Conservation (phyloP, 2,888 invertebrate genomes). For the Ophraella communa region DNA sequence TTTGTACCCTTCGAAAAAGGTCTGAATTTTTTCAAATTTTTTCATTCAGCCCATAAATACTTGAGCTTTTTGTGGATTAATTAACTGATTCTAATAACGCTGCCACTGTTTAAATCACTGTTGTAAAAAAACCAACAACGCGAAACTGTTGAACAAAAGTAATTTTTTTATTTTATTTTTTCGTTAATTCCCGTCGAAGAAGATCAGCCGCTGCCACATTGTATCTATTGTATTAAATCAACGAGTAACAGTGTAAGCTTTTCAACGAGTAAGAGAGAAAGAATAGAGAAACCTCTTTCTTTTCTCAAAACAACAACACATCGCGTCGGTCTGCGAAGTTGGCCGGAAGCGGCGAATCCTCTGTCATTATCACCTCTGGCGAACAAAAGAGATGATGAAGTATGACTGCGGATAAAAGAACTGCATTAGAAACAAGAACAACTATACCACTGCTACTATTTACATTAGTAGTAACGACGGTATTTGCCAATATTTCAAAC, state of each 20-base stretch:
- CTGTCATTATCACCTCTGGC: conserved; percentile 59
- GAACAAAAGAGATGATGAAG: conserved; percentile 58
- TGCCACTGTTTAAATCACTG: conserved; percentile 23
- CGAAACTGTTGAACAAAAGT: conserved; percentile 54
- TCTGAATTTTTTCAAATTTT: too few relatives aligned
- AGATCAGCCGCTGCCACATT: conserved; percentile 51
- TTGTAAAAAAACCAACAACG: too few relatives aligned
- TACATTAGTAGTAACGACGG: conserved; percentile 13
- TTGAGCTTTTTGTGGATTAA: too few relatives aligned
- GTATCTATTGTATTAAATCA: conserved; percentile 59
- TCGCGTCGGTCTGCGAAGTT: conserved; percentile 55
- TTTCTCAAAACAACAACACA: conserved; percentile 49
- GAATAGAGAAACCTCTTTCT: conserved; percentile 39
- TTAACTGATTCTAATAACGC: too few relatives aligned
- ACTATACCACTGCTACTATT: conserved; percentile 9
- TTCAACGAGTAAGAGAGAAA: too few relatives aligned
- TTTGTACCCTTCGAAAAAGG: too few relatives aligned
- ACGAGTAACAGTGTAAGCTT: conserved; percentile 46
- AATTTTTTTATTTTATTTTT: conserved; percentile 49
- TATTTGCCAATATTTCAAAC: conserved; percentile 7
- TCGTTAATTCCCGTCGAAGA: conserved; percentile 43
- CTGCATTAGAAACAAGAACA: conserved; percentile 57
- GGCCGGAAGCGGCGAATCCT: conserved; percentile 57
- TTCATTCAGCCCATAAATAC: too few relatives aligned
- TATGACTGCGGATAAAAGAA: conserved; percentile 57